Percentiles rank a stretch among this genome's conserved stretches.
Conservation (phyloP, 2,113 vertebrate genomes). For the Lepus timidus region DNA sequence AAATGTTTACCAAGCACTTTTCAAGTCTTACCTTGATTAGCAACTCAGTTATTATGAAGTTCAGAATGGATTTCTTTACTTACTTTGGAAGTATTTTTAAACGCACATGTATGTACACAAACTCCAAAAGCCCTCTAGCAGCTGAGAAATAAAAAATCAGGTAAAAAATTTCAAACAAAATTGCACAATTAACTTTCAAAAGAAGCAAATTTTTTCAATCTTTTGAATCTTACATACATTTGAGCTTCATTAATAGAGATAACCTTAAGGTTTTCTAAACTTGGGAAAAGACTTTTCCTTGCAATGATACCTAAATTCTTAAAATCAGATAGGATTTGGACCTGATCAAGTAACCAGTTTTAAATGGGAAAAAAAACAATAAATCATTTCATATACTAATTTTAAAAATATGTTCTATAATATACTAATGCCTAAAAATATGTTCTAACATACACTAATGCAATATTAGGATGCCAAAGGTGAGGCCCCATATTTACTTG, state of each 20-base stretch:
- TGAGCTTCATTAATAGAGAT: constrained; percentile 34
- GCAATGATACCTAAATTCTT: not conserved
- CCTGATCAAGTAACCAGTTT: constrained; percentile 22
- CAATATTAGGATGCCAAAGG: constrained; percentile 1
- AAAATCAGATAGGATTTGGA: constrained; percentile 45
- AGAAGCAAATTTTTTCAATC: not conserved
- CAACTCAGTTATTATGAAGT: constrained; percentile 42
- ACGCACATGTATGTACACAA: not conserved
- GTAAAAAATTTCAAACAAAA: constrained; percentile 45
- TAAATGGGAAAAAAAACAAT: constrained; percentile 38
- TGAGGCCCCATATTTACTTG: not conserved
- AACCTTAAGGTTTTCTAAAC: not conserved
- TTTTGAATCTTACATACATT: constrained; percentile 37
- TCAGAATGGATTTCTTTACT: constrained; percentile 53
- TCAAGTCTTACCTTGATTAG: constrained; percentile 19
- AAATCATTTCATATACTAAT: constrained; percentile 35
- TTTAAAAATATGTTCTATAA: constrained; percentile 13
- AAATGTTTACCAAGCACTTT: constrained; percentile 41
- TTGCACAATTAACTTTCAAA: constrained; percentile 24
- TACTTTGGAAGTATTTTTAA: constrained; percentile 23
- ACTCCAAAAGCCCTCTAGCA: not conserved
- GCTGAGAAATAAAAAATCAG: constrained; percentile 31
- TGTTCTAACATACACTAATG: no score
- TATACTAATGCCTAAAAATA: not conserved
- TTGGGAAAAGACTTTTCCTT: constrained; percentile 8